Evolutionary conservation across 1,140 invertebrate genomes (phyloP), one percentile per base, ranked within the genome.

Genomic region (Microplitis mediator): DNA sequence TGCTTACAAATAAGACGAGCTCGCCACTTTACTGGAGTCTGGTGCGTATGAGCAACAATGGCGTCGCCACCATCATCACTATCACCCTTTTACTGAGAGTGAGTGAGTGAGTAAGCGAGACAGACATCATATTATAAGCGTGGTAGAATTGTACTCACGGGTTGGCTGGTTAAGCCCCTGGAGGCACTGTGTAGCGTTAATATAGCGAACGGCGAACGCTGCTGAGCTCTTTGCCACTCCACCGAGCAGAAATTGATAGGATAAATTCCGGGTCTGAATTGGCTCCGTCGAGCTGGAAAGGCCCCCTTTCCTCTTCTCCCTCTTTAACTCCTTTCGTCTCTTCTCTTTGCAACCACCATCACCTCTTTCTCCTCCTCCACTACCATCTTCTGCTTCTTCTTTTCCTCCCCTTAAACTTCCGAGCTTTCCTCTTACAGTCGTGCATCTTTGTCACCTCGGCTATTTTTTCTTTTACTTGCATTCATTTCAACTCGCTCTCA

Each of bases 191-290:
- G 81, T 80, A 84, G 81, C 84, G 84, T 84, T 87, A 85, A 86
- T 87, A 86, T 82, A 87, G 83, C 84, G 83, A 85, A 82, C 80
- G 79, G 77, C 80, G 80, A 83, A 76, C 78, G 79, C 80, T 82
- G 80, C 81, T 81, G 84, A 85, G 84, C 88, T 88, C 88, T 90
- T 89, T 89, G 88, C 88, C 88, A 88, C 89, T 88, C 88, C 88
- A 89, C 86, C 88, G 87, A 88, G 89, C 89, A 89, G 89, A 90
- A 90, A 90, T 90, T 90, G 89, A 90, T 90, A 88, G 88, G 89
- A 90, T 90, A 89, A 90, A 90, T 90, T 90, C 89, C 88, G 87
- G 88, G 84, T 88, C 88, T 89, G 88, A 90, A 90, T 89, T 88
- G 89, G 87, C 87, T 87, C 85, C 88, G 86, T 82, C 88, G 86